A percentile compares a stretch with the other conserved stretches of the same genome.
These are phyloP conservation scores for Drosophila kikkawai DNA, from an alignment of 1,140 invertebrate genomes.

Conservation along the genomic window DNA sequence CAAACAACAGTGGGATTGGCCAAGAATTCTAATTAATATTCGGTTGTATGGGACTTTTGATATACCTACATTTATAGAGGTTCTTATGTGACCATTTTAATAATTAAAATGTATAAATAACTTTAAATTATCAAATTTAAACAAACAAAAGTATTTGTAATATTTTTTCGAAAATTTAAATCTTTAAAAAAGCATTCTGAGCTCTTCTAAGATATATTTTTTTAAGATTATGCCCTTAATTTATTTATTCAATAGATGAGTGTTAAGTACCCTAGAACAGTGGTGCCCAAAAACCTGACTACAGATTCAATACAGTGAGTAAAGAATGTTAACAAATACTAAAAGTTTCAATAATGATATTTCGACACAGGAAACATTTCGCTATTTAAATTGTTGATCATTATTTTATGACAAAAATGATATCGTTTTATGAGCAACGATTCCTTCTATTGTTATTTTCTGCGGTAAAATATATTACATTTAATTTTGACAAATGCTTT, in stretches of 20 bases:
- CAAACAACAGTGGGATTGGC: constrained; percentile 6
- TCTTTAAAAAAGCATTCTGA: background rate
- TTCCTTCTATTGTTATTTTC: background rate
- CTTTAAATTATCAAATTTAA: too few species aligned
- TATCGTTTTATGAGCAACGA: background rate
- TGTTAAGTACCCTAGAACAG: background rate
- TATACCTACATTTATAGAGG: background rate
- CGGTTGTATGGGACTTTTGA: constrained; percentile 5
- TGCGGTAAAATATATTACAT: background rate
- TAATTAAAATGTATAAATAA: too few species aligned
- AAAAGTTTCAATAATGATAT: too few species aligned
- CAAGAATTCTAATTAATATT: constrained; percentile 70
- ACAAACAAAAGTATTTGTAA: too few species aligned
- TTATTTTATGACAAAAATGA: background rate
- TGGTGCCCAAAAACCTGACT: background rate
- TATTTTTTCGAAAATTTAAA: too few species aligned
- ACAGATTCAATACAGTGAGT: background rate
- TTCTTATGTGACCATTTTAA: too few species aligned
- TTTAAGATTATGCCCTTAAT: background rate
- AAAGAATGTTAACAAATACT: background rate
- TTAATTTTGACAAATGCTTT: background rate
- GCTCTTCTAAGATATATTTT: background rate
- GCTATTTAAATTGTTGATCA: background rate
- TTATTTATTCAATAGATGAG: background rate
- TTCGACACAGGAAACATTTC: background rate